Percentiles rank a stretch among this genome's conserved stretches.
Evolutionary conservation across 2,113 vertebrate genomes (phyloP).

Genomic region (Hippotragus niger): DNA sequence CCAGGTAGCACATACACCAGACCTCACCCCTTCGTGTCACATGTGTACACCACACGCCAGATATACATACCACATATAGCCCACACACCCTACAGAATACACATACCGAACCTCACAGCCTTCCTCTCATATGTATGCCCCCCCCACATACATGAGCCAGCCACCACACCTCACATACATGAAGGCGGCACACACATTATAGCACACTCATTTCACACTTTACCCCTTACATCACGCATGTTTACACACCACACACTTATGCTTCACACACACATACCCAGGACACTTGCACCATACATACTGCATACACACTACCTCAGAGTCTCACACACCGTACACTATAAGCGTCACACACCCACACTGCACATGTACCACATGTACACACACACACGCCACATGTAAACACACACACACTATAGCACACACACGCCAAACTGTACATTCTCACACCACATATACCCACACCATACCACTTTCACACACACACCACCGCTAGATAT

Average conservation of each 20-base stretch:
- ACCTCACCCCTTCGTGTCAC: too few species aligned
- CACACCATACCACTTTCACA: neutral
- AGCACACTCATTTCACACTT: neutral
- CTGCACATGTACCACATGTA: neutral
- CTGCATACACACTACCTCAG: neutral
- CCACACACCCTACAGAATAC: neutral
- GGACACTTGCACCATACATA: neutral
- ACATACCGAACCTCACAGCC: neutral
- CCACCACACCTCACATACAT: neutral
- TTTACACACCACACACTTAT: neutral
- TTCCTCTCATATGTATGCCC: neutral
- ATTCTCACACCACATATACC: neutral
- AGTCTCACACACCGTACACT: neutral
- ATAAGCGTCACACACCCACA: neutral
- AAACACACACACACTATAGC: neutral
- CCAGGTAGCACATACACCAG: neutral
- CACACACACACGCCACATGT: neutral
- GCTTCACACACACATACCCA: accelerated
- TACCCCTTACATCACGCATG: neutral
- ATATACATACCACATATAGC: neutral
- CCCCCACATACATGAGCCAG: neutral
- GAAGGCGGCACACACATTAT: neutral
- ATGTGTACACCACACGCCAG: neutral
- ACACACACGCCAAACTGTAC: neutral
- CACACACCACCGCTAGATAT: neutral